Base-by-base conservation (phyloP, 1,140 invertebrate species). In the Penaeus vannamei region DNA sequence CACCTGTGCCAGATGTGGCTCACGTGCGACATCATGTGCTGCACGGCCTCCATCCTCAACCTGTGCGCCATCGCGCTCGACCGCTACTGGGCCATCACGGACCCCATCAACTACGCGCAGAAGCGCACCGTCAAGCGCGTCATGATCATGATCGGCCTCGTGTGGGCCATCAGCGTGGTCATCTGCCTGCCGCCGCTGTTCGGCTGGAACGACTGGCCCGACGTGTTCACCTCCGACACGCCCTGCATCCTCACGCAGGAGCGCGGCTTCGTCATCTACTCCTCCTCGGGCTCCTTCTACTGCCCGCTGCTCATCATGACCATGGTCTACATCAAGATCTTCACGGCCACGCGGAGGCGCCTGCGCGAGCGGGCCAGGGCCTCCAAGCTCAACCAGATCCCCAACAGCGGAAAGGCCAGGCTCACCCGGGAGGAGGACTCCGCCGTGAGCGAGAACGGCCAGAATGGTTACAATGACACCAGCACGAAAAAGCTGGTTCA, bases 151-250 rank as follows among this genome's bases (percentile, higher is more conserved):
- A 98, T 99, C 88, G 96, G 95, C 2, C 95, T 97, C 22, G 98
- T 99, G 0, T 99, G 98, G 98, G 92, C 97, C 1, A 94, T 98
- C 10, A 91, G 90, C 29, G 84, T 90, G 22, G 79, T 98, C 26
- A 99, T 99, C 90, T 98, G 98, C 91, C 98, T 98, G 60, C 98
- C 98, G 5, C 98, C 98, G 0, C 93, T 99, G 62, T 95, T 98
- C 23, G 98, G 98, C 20, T 99, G 98, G 98, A 99, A 99, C 92
- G 97, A 99, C 93, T 98, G 98, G 98, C 97, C 97, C 0, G 96
- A 97, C 82, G 95, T 95, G 66, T 97, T 97, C 90, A 94, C 95
- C 85, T 17, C 26, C 22, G 93, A 94, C 0, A 96, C 96, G 32
- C 96, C 96, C 1, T 98, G 97, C 92, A 95, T 96, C 90, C 93